Percentiles rank a stretch among this genome's conserved stretches.
Evolutionary conservation across 2,888 invertebrate genomes (phyloP).

Genomic region (Criorhina ranunculi): DNA sequence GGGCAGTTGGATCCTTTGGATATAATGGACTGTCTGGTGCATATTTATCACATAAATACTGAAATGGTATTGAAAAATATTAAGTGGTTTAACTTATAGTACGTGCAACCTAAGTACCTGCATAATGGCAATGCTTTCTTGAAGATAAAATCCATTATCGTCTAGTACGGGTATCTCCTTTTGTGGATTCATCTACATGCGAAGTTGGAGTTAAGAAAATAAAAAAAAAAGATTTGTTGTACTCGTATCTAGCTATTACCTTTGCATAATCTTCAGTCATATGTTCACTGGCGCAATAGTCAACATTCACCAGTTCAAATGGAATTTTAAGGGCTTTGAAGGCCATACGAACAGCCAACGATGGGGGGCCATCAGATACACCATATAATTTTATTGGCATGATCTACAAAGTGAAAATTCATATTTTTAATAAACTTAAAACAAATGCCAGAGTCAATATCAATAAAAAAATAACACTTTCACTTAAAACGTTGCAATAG

Average conservation of each 20-base stretch:
- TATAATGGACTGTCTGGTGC: constrained; percentile 88
- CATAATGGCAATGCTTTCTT: constrained; percentile 89
- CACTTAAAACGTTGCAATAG: not conserved
- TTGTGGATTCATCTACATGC: constrained; percentile 60
- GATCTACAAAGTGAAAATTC: not conserved
- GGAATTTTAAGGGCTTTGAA: constrained; percentile 88
- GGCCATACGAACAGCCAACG: constrained; percentile 89
- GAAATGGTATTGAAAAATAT: constrained; percentile 80
- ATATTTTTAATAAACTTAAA: not conserved
- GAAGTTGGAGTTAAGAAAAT: not conserved
- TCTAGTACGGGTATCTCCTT: constrained; percentile 91
- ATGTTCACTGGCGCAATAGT: constrained; percentile 90
- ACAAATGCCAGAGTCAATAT: not conserved
- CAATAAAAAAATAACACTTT: constrained; percentile 3
- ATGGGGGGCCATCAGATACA: constrained; percentile 92
- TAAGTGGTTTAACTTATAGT: not conserved
- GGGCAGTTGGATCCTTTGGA: constrained; percentile 88
- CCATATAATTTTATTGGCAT: constrained; percentile 88
- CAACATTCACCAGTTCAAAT: constrained; percentile 88
- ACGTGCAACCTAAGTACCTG: constrained; percentile 77
- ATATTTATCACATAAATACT: constrained; percentile 92
- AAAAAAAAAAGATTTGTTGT: not conserved
- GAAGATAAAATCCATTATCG: constrained; percentile 91
- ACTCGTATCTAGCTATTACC: too few species aligned
- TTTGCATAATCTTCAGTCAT: constrained; percentile 89